A percentile compares a stretch with the other conserved stretches of the same genome.
Evolutionary conservation across 2,113 vertebrate genomes (phyloP).

Genomic region (Anhinga rufa): DNA sequence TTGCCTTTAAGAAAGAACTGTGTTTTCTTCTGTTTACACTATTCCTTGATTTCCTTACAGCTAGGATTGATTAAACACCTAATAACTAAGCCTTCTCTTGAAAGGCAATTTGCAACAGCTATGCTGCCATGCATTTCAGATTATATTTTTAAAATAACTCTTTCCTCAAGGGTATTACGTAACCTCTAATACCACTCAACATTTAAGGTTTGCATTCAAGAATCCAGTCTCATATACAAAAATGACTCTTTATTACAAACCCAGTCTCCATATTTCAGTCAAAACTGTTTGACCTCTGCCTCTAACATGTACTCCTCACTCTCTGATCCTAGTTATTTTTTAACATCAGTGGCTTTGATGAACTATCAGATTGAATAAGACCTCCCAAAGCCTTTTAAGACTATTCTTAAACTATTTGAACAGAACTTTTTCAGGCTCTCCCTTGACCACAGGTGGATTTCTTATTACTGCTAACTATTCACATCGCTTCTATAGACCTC

Average conservation of each 20-base stretch:
- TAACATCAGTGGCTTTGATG: background rate
- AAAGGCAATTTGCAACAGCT: conserved; percentile 55
- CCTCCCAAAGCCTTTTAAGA: background rate
- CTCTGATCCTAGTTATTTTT: background rate
- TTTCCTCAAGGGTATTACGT: conserved; percentile 45
- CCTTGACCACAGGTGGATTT: background rate
- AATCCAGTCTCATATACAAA: background rate
- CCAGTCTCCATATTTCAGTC: background rate
- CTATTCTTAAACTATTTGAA: background rate
- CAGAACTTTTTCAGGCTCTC: background rate
- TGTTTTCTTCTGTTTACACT: conserved; percentile 20
- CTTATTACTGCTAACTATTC: background rate
- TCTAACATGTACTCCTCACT: background rate
- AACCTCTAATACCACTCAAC: background rate
- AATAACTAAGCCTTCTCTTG: conserved; percentile 40
- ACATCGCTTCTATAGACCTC: background rate
- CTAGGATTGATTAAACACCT: conserved; percentile 61
- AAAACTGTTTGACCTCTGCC: background rate
- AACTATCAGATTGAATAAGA: background rate
- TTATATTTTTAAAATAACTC: conserved; percentile 37
- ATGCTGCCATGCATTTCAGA: conserved; percentile 48
- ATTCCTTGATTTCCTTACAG: conserved; percentile 40
- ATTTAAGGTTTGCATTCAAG: background rate
- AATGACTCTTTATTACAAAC: background rate
- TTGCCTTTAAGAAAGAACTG: conserved; percentile 15